Base-by-base conservation (phyloP, 1,140 invertebrate species). In the Ips typographus region DNA sequence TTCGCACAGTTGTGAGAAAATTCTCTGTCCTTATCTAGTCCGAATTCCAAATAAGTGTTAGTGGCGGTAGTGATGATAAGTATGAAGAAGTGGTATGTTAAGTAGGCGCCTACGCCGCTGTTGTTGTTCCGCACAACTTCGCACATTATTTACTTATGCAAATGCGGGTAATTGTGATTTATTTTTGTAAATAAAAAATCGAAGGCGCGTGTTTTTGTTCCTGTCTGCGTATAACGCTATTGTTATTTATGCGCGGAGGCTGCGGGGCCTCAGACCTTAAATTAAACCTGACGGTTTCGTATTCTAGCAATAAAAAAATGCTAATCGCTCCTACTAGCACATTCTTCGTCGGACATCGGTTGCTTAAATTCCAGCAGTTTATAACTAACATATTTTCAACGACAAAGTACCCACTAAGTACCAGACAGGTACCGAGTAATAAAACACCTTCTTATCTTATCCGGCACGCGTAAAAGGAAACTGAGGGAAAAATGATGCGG, bases 141-240 rank as follows among this genome's bases (percentile, higher is more conserved):
- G 5, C 5, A 59, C 5, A 61, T 36, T 61, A 61, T 61, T 61
- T 49, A 61, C 38, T 43, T 61, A 61, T 61, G 38, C 47, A 61
- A 61, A 37, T 22, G 8, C 5, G 39, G 36, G 40, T 6, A 22
- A n/a, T 47, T 22, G 7, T 61, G 8, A 22, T 44, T 61, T 61
- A 39, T 60, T 61, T 61, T 43, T 61, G 59, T 61, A 61, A 61
- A 61, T 61, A 61, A 61, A 61, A 2, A 44, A 44, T 61, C 38
- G 59, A 61, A 61, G 38, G 3, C 8, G 36, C 44, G n/a, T n/a
- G 4, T 47, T 55, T 49, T 49, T 49, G 6, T 6, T 49, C 44
- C 6, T 49, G 7, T 49, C 1, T 49, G 6, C 22, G 44, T 49
- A 1, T 8, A 3, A 49, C 6, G 44, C 52, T 47, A 5, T 47